phyloP scores from a whole-genome alignment of 2,113 vertebrate genomes.

The Tragelaphus buxtoni region DNA sequence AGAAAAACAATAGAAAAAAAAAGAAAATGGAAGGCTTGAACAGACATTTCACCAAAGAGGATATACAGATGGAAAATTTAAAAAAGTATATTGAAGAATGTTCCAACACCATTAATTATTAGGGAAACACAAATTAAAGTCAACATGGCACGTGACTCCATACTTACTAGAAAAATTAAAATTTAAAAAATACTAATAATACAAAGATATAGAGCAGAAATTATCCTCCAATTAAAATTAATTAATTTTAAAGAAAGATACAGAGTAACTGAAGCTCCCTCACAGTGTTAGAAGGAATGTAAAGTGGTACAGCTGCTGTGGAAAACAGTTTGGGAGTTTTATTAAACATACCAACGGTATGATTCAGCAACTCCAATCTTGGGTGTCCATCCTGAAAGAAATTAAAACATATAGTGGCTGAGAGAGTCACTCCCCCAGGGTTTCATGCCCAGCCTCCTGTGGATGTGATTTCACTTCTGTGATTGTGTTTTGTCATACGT shows the following conservation, averaged over 20 bases:
- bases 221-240: background rate
- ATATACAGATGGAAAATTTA: too few relatives aligned
- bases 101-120: too few relatives aligned
- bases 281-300: background rate
- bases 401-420: background rate
- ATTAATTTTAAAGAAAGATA: background rate
- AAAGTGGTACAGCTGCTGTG: background rate
- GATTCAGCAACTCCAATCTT: background rate
- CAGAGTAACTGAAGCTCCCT: background rate
- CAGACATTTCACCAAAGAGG: too few relatives aligned
- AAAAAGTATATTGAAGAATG: too few relatives aligned
- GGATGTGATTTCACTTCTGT: background rate
- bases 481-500: background rate
- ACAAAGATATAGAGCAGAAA: background rate
- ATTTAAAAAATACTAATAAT: background rate
- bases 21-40: too few relatives aligned
- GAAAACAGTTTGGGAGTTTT: background rate
- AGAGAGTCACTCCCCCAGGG: background rate
- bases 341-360: background rate
- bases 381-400: background rate
- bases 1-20: too few relatives aligned
- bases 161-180: too few relatives aligned
- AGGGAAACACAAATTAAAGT: too few relatives aligned
- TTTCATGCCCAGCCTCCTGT: background rate
- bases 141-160: too few relatives aligned